These are phyloP conservation scores for Trematomus loennbergii DNA, from an alignment of 2,113 vertebrate genomes.

Conservation along the genomic window DNA sequence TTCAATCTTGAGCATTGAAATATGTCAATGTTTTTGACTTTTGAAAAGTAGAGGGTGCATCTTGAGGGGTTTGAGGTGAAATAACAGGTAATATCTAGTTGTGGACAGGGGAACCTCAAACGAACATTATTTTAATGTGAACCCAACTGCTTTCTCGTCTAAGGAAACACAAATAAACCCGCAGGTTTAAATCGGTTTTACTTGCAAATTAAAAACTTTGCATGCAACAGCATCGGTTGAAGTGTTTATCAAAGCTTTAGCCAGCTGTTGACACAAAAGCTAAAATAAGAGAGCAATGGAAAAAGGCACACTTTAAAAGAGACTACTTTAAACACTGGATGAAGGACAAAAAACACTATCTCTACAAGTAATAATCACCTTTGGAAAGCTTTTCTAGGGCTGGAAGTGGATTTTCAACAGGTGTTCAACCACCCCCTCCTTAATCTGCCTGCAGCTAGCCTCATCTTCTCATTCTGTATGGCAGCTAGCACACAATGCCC, in stretches of 20 bases:
- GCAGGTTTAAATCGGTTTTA: background rate
- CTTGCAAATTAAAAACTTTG: conserved; percentile 9
- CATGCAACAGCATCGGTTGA: background rate
- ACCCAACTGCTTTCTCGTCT: background rate
- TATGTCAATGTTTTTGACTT: background rate
- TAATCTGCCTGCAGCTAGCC: conserved; percentile 24
- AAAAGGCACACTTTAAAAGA: background rate
- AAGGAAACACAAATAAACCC: conserved; percentile 1
- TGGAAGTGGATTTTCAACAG: conserved; percentile 41
- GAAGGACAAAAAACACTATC: conserved; percentile 12
- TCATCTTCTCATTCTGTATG: conserved; percentile 47
- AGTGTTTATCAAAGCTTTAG: conserved; percentile 9
- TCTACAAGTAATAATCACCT: conserved; percentile 19
- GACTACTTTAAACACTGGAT: background rate
- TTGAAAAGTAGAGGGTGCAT: background rate
- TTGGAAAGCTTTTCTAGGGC: background rate
- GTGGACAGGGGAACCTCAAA: background rate
- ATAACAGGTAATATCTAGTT: background rate
- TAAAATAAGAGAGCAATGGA: conserved; percentile 14
- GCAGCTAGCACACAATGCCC: conserved; percentile 68
- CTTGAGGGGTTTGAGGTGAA: background rate
- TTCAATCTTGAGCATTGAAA: background rate
- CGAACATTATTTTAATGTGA: background rate
- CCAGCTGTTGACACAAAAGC: conserved; percentile 13
- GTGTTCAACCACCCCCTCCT: conserved; percentile 27